phyloP scores from a whole-genome alignment of 1,140 invertebrate genomes.

The Mesaphorura yosii region DNA sequence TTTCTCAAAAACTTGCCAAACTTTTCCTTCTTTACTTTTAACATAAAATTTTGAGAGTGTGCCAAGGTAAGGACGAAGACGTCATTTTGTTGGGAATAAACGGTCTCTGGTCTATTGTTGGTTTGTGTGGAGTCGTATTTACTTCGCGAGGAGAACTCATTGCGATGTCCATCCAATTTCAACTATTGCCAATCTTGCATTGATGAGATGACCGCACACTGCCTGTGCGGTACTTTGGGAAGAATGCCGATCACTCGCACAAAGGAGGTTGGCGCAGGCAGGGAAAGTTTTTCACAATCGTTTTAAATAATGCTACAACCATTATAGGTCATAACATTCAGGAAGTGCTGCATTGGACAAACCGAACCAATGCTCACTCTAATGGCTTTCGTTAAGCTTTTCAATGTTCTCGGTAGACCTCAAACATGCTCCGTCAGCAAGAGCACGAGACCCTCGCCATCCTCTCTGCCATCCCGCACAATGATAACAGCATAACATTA shows the following conservation, averaged over 20 bases:
- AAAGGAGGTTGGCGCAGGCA: no score
- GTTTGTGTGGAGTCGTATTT: no score
- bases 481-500: no score
- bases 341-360: conserved; percentile 30
- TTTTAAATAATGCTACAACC: conserved; percentile 31
- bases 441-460: conserved; percentile 12
- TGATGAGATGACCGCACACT: conserved; percentile 31
- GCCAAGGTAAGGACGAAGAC: conserved; percentile 27
- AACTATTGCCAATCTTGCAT: conserved; percentile 33
- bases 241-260: no score
- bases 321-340: conserved; percentile 33
- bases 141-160: neutral
- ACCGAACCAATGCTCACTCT: conserved; percentile 31
- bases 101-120: no score
- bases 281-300: no score
- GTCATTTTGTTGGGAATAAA: no score
- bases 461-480: conserved; percentile 4
- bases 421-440: conserved; percentile 29
- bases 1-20: conserved; percentile 10
- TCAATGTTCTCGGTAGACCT: conserved; percentile 28
- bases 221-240: no score
- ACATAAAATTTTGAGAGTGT: conserved; percentile 28
- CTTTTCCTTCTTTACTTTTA: conserved; percentile 15
- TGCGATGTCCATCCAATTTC: conserved; percentile 27
- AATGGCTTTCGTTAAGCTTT: conserved; percentile 30